phyloP scores from a whole-genome alignment of 2,888 invertebrate genomes.

The Vanessa cardui region DNA sequence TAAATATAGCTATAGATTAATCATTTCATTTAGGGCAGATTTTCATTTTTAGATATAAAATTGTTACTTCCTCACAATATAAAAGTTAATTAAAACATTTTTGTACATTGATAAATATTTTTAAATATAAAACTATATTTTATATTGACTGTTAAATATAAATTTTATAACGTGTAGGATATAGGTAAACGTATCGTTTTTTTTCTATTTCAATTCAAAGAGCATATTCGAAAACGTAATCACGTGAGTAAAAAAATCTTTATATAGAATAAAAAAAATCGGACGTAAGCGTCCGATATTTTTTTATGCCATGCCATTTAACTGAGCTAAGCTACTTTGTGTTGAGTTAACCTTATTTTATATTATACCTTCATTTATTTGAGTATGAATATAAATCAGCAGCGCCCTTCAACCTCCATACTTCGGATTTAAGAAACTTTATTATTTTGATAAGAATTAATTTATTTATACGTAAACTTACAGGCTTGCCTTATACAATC shows the following conservation, averaged over 20 bases:
- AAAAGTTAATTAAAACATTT: too few species aligned
- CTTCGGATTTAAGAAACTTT: constrained; percentile 42
- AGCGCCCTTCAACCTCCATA: constrained; percentile 43
- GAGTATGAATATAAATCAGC: constrained; percentile 42
- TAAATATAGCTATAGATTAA: too few species aligned
- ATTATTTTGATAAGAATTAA: constrained; percentile 6
- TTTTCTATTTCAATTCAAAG: constrained; percentile 7
- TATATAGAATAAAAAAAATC: constrained; percentile 17
- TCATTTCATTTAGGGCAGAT: too few species aligned
- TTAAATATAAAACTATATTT: too few species aligned
- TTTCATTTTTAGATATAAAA: too few species aligned
- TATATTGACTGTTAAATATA: neutral
- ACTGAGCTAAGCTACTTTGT: constrained; percentile 33
- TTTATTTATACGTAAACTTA: too few species aligned
- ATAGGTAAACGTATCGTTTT: neutral
- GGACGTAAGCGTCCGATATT: constrained; percentile 25
- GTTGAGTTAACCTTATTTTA: constrained; percentile 10
- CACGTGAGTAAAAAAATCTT: constrained; percentile 14
- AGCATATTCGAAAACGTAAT: constrained; percentile 3
- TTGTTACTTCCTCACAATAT: too few species aligned
- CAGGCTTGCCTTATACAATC: too few species aligned
- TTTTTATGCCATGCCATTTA: constrained; percentile 28
- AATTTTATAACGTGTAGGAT: neutral
- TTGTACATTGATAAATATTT: too few species aligned
- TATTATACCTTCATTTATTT: constrained; percentile 41